A percentile compares a stretch with the other conserved stretches of the same genome.
Evolutionary conservation across 2,113 vertebrate genomes (phyloP).

Genomic region (Dipodomys spectabilis): DNA sequence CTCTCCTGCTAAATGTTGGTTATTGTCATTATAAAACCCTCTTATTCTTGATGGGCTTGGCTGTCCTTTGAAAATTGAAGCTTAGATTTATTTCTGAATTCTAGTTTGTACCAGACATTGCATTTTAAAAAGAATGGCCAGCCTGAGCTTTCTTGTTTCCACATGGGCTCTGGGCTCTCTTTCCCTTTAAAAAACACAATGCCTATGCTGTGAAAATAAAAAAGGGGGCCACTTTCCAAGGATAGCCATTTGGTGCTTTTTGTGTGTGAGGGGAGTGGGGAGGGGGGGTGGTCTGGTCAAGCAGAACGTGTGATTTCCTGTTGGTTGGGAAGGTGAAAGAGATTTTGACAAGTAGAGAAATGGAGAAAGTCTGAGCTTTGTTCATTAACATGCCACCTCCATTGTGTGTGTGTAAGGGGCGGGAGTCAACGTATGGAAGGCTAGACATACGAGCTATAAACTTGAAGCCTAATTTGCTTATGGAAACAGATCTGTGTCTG

Average conservation of each 20-base stretch:
- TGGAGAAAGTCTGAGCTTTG: conserved; percentile 76
- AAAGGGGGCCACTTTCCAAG: not conserved
- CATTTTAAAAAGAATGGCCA: conserved; percentile 42
- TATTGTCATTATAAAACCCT: not conserved
- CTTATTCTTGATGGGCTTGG: not conserved
- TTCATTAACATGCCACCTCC: conserved; percentile 74
- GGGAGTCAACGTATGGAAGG: conserved; percentile 15
- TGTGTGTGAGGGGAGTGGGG: no score
- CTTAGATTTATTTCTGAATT: conserved; percentile 52
- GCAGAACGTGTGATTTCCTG: conserved; percentile 79
- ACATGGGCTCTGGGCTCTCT: not conserved
- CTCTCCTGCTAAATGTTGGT: not conserved
- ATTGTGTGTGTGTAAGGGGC: conserved; percentile 58
- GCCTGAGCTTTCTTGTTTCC: conserved; percentile 36
- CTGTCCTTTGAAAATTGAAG: conserved; percentile 1
- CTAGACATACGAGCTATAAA: conserved; percentile 76
- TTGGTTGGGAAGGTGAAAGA: conserved; percentile 75
- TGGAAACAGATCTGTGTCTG: conserved; percentile 77
- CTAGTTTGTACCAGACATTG: conserved; percentile 27
- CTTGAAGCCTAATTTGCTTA: conserved; percentile 79
- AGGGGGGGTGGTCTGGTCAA: conserved; percentile 62
- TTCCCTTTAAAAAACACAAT: conserved; percentile 27
- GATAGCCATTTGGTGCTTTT: conserved; percentile 66
- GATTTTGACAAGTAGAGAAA: conserved; percentile 81
- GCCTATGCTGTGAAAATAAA: not conserved